These are phyloP conservation scores for Ambastaia sidthimunki DNA, from an alignment of 2,797 vertebrate genomes.

Conservation along the genomic window DNA sequence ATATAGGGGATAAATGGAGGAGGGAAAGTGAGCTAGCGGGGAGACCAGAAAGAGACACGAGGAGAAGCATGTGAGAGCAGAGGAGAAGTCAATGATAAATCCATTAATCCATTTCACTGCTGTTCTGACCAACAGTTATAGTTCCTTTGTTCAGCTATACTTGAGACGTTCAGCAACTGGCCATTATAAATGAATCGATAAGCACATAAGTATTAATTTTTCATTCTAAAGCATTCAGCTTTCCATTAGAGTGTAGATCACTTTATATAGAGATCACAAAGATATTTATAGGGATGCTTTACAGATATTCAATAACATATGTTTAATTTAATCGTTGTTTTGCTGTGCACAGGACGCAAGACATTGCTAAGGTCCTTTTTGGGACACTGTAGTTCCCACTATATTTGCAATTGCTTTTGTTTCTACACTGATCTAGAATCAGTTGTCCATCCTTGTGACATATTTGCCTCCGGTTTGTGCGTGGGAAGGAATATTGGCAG, in stretches of 20 bases:
- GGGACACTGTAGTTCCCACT: not conserved
- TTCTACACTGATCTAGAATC: not conserved
- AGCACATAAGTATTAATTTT: not conserved
- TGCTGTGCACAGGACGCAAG: not conserved
- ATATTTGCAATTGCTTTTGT: not conserved
- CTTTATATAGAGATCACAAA: not conserved
- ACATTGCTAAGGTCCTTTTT: not conserved
- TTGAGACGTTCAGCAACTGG: not conserved
- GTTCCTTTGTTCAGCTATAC: constrained; percentile 11
- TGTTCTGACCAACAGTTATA: constrained; percentile 59
- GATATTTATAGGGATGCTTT: not conserved
- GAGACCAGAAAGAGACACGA: constrained; percentile 30
- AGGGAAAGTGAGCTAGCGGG: not conserved
- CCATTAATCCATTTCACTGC: constrained; percentile 66
- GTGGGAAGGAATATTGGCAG: constrained; percentile 13
- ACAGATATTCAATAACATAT: not conserved
- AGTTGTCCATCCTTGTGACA: not conserved
- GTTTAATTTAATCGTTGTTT: not conserved
- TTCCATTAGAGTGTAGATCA: not conserved
- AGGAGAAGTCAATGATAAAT: constrained; percentile 69
- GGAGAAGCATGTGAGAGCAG: constrained; percentile 17
- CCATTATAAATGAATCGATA: not conserved
- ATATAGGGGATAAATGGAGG: constrained; percentile 9
- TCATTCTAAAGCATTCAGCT: not conserved
- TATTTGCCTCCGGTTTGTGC: constrained; percentile 2